Evolutionary conservation across 1,140 invertebrate genomes (phyloP).

Genomic region (Pachypsylla venusta): DNA sequence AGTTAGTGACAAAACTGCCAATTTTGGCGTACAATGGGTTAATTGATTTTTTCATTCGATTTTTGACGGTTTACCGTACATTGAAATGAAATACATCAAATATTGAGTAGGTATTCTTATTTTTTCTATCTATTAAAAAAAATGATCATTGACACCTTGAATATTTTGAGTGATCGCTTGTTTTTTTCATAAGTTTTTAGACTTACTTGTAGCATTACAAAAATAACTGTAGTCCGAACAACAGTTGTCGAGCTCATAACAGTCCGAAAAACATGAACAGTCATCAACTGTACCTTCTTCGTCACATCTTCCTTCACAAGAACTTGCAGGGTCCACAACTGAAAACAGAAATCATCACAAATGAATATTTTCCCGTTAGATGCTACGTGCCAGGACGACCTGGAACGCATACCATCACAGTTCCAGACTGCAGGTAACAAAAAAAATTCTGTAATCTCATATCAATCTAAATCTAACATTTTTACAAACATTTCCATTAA

Average conservation of each 20-base stretch:
- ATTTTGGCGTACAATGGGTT: neutral
- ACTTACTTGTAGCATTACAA: neutral
- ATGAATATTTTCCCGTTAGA: too few relatives aligned
- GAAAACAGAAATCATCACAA: too few relatives aligned
- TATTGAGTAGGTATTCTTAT: neutral
- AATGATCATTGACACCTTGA: neutral
- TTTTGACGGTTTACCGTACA: neutral
- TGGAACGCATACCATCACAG: too few relatives aligned
- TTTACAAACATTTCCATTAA: too few relatives aligned
- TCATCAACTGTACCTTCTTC: neutral
- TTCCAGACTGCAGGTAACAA: too few relatives aligned
- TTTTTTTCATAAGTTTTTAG: neutral
- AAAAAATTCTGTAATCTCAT: too few relatives aligned
- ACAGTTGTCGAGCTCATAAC: neutral
- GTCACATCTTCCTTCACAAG: neutral
- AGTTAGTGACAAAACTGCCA: too few relatives aligned
- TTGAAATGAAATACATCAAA: neutral
- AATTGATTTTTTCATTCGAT: neutral
- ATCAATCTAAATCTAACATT: too few relatives aligned
- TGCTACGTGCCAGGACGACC: too few relatives aligned
- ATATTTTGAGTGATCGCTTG: neutral
- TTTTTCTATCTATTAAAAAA: neutral
- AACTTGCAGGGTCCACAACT: neutral
- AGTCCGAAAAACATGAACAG: neutral
- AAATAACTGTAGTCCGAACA: neutral